Base-by-base conservation (phyloP, 2,888 invertebrate species). In the Vesta saturnalis region DNA sequence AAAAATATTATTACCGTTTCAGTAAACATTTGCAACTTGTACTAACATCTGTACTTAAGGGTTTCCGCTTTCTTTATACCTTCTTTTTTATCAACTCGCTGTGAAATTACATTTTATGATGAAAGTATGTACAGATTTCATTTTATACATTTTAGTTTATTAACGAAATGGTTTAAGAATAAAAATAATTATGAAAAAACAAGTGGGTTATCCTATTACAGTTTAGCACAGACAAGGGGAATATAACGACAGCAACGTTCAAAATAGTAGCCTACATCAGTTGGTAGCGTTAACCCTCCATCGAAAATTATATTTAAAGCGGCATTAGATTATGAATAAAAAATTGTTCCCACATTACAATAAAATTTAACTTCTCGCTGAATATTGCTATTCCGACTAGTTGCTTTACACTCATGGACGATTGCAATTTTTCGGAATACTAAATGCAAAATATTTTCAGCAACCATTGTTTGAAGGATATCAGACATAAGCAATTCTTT, bases 301-400 rank as follows among this genome's bases (percentile, higher is more conserved):
- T 55, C 63, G 71, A 67, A 70, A 70, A 73, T 73, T 73, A 70
- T 69, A 67, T 72, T 72, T 72, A 72, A 70, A 70, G 72, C 67
- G 67, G 71, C 63, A 72, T 71, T 70, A 71, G 64, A 73, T 70
- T 71, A 70, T 70, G 73, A 72, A 69, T 70, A 74, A 75, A 73
- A 74, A 70, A 70, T 72, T 70, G 72, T 74, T 75, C 72, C 64
- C 72, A 71, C 72, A 72, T 73, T 63, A 74, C 70, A 70, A 70
- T 67, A 73, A 72, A 74, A 75, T 74, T 72, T 73, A 72, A 73
- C 73, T 74, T 75, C 73, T 74, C 59, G 64, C 67, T 60, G 68
- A 78, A 80, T 81, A 80, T 79, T 77, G 77, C 75, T 80, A 80
- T 80, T 79, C 80, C 77, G 79, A 79, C 81, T 80, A 80, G 80